phyloP scores from a whole-genome alignment of 2,113 vertebrate species.

The Seriola dumerili region DNA sequence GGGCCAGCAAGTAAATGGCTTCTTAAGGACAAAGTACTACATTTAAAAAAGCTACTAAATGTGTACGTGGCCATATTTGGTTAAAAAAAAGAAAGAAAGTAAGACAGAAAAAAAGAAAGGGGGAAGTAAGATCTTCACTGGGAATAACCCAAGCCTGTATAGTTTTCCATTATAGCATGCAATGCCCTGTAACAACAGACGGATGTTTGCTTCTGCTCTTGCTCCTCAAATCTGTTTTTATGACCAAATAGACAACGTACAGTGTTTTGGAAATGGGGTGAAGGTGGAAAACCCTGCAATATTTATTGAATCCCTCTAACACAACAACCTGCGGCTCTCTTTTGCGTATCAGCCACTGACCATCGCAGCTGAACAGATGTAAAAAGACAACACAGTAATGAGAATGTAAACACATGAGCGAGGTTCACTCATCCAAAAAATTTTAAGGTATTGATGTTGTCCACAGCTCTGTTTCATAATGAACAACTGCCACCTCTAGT shows the following conservation, averaged over 20 bases:
- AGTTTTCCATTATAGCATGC: no score
- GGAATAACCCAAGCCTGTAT: constrained; percentile 1
- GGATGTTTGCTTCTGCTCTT: not conserved
- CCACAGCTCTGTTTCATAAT: constrained; percentile 69
- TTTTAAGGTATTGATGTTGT: constrained; percentile 73
- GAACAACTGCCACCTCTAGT: constrained; percentile 20
- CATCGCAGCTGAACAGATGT: constrained; percentile 40
- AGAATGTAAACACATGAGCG: constrained; percentile 60
- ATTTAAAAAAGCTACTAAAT: constrained; percentile 29
- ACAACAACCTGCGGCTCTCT: not conserved
- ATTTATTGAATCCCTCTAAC: not conserved
- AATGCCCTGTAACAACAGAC: not conserved
- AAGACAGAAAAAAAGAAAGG: not conserved
- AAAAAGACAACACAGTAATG: constrained; percentile 57
- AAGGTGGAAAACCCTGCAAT: not conserved
- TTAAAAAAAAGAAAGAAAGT: not conserved
- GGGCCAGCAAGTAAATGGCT: constrained; percentile 9
- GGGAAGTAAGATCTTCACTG: not conserved
- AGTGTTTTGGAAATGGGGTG: not conserved
- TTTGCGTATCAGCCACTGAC: constrained; percentile 10
- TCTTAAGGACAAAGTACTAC: constrained; percentile 26
- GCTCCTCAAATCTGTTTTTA: not conserved
- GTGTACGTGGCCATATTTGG: constrained; percentile 46
- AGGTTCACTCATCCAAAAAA: constrained; percentile 72
- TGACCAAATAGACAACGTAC: not conserved